Percentiles rank a stretch among this genome's conserved stretches.
These are phyloP conservation scores for Catocala fraxini DNA, from an alignment of 2,888 invertebrate species.

Conservation along the genomic window DNA sequence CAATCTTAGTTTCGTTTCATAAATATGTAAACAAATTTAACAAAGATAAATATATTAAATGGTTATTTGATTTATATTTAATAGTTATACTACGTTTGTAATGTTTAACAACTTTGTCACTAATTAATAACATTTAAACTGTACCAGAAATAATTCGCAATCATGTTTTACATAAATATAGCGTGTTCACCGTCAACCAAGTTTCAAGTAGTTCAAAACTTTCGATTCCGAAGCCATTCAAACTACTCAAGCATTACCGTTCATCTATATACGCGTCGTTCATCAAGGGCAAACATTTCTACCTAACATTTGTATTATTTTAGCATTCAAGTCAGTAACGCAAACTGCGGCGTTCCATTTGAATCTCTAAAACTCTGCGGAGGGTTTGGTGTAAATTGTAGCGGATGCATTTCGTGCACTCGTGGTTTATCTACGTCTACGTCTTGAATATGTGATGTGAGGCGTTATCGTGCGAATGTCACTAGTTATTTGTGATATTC, in stretches of 20 bases:
- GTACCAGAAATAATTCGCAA: no score
- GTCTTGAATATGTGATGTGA: constrained; percentile 61
- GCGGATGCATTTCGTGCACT: constrained; percentile 56
- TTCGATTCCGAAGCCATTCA: neutral
- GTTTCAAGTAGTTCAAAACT: no score
- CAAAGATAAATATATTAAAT: no score
- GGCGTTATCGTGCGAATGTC: constrained; percentile 53
- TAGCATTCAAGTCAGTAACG: constrained; percentile 54
- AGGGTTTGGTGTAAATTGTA: constrained; percentile 66
- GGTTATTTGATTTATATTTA: no score
- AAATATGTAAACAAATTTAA: no score
- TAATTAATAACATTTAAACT: no score
- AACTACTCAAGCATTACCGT: neutral
- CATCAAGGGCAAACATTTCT: constrained; percentile 37
- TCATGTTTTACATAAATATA: no score
- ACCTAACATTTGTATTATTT: constrained; percentile 51
- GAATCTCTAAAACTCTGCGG: constrained; percentile 56
- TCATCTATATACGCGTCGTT: constrained; percentile 19
- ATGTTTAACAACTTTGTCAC: no score
- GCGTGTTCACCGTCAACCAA: no score
- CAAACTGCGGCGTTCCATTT: constrained; percentile 48
- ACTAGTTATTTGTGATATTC: constrained; percentile 34
- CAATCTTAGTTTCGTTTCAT: no score
- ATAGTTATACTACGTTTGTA: no score
- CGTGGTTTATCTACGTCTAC: constrained; percentile 59